Evolutionary conservation across 2,113 vertebrate genomes (phyloP).

Genomic region (Alectura lathami): DNA sequence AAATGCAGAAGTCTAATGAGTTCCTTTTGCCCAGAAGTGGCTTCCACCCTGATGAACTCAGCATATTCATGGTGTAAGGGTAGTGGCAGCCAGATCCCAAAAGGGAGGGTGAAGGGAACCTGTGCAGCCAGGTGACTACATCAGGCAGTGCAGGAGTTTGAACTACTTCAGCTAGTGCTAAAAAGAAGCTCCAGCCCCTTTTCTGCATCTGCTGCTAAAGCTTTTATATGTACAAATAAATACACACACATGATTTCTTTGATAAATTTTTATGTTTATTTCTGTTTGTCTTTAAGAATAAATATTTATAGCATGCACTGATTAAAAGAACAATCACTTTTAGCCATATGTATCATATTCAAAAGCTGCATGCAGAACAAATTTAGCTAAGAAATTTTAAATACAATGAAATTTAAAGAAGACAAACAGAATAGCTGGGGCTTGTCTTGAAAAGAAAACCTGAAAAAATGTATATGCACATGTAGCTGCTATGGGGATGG

Average conservation of each 20-base stretch:
- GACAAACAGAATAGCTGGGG: background rate
- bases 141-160: background rate
- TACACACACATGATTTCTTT: background rate
- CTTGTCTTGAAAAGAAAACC: background rate
- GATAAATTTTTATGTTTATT: background rate
- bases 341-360: background rate
- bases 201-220: background rate
- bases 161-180: background rate
- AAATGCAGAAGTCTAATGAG: background rate
- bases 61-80: background rate
- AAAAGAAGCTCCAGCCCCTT: background rate
- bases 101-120: background rate
- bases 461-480: background rate
- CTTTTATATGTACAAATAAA: background rate
- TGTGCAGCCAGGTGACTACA: background rate
- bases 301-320: background rate
- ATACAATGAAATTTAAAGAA: background rate
- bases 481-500: background rate
- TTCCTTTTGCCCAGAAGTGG: background rate
- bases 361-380: background rate
- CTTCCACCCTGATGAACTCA: background rate
- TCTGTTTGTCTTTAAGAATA: background rate
- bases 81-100: background rate
- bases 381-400: background rate
- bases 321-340: background rate